A percentile compares a stretch with the other conserved stretches of the same genome.
These are phyloP conservation scores for Leptinotarsa haldemani DNA, from an alignment of 2,888 invertebrate genomes.

Conservation along the genomic window DNA sequence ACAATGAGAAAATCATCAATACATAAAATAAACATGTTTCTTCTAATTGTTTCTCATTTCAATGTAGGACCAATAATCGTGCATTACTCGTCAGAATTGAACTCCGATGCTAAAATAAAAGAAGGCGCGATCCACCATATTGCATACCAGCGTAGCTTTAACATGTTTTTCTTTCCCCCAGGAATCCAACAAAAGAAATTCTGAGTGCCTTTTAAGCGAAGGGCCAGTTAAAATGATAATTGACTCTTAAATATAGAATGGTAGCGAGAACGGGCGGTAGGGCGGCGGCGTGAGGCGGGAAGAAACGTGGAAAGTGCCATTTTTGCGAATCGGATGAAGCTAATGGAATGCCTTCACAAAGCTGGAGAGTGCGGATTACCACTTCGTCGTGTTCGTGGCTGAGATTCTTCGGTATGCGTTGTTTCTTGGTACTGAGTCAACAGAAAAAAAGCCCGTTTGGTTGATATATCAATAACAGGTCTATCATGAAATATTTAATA, in stretches of 20 bases:
- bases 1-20: too few relatives aligned
- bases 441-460: background rate
- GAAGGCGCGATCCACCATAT: conserved; percentile 41
- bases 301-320: conserved; percentile 56
- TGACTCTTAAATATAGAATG: conserved; percentile 58
- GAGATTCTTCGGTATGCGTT: conserved; percentile 35
- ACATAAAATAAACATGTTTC: too few relatives aligned
- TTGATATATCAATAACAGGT: background rate
- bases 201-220: conserved; percentile 62
- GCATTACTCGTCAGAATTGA: too few relatives aligned
- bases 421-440: conserved; percentile 24
- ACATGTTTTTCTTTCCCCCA: conserved; percentile 54
- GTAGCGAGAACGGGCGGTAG: conserved; percentile 24
- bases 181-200: conserved; percentile 61
- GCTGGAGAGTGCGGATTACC: conserved; percentile 46
- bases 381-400: conserved; percentile 38
- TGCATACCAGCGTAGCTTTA: conserved; percentile 47
- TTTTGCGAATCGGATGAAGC: conserved; percentile 57
- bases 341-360: conserved; percentile 56
- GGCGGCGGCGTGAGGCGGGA: conserved; percentile 11
- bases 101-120: conserved; percentile 16
- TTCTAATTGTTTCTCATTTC: too few relatives aligned
- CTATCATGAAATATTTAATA: too few relatives aligned
- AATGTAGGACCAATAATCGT: too few relatives aligned
- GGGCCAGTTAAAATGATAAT: conserved; percentile 64